Evolutionary conservation across 2,888 invertebrate genomes (phyloP).

Genomic region (Xylophagus ater): DNA sequence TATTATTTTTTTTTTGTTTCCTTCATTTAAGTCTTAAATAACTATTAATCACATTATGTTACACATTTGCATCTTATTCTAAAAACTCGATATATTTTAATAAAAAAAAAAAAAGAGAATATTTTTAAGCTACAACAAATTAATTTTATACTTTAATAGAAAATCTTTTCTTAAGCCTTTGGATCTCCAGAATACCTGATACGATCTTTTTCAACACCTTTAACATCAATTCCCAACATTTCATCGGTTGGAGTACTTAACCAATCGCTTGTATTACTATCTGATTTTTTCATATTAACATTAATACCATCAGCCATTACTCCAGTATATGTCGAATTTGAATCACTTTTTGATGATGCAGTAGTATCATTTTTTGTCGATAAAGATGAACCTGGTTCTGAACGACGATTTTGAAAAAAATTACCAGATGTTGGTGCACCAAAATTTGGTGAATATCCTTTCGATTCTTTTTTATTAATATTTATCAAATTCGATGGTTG

Average conservation of each 20-base stretch:
- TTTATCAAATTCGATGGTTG: slow-evolving; percentile 16
- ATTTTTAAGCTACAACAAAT: no score
- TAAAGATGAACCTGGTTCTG: slow-evolving; percentile 7
- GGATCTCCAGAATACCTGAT: slow-evolving; percentile 21
- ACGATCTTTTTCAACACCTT: slow-evolving; percentile 24
- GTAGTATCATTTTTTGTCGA: slow-evolving; percentile 13
- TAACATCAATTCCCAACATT: slow-evolving; percentile 24
- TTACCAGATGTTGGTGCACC: slow-evolving; percentile 21
- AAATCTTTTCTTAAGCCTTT: slow-evolving; percentile 22
- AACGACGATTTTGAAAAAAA: slow-evolving; percentile 19
- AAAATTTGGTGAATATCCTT: slow-evolving; percentile 24
- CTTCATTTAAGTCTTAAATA: no score
- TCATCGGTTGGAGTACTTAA: slow-evolving; percentile 25
- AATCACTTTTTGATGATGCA: slow-evolving; percentile 21
- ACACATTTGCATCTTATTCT: no score
- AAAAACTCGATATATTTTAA: no score
- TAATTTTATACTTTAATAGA: no score
- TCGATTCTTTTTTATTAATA: slow-evolving; percentile 21
- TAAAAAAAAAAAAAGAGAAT: no score
- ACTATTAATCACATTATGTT: no score
- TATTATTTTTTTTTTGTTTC: no score
- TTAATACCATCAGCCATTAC: slow-evolving; percentile 9
- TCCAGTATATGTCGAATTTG: slow-evolving; percentile 20
- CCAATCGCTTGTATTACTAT: slow-evolving; percentile 25
- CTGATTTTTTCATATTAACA: slow-evolving; percentile 23